Conservation (phyloP, 2,888 invertebrate genomes). For the Tetropium fuscum region DNA sequence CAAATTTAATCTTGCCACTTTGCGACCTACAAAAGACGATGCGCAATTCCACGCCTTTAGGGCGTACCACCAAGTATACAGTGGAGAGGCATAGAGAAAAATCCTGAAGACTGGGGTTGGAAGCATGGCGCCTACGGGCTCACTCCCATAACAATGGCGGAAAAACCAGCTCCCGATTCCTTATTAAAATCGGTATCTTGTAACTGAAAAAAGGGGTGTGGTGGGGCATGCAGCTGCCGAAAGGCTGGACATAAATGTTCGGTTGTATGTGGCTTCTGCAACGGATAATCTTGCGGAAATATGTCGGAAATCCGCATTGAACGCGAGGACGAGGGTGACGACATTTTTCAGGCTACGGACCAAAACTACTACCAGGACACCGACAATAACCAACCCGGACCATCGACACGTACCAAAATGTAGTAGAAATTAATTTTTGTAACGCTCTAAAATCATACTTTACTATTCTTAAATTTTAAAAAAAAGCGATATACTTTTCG, state of each 20-base stretch:
- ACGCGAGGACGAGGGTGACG: constrained; percentile 9
- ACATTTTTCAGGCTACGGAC: too few relatives aligned
- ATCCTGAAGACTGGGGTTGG: neutral
- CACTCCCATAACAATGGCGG: constrained; percentile 19
- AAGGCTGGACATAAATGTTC: constrained; percentile 37
- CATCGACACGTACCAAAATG: too few relatives aligned
- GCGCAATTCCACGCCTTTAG: constrained; percentile 2
- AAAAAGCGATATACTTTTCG: too few relatives aligned
- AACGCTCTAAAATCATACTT: too few relatives aligned
- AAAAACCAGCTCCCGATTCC: constrained; percentile 32
- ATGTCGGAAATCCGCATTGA: constrained; percentile 21
- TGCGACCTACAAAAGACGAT: neutral
- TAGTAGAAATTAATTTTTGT: too few relatives aligned
- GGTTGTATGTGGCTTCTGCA: constrained; percentile 32
- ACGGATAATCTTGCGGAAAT: constrained; percentile 28
- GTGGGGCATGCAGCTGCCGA: constrained; percentile 39
- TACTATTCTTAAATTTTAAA: too few relatives aligned
- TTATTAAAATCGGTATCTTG: constrained; percentile 36
- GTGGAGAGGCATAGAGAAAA: too few relatives aligned
- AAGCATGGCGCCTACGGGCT: constrained; percentile 17
- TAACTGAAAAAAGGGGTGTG: constrained; percentile 33
- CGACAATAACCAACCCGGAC: too few relatives aligned
- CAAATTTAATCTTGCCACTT: neutral
- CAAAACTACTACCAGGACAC: too few relatives aligned
- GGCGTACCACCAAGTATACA: too few relatives aligned